A percentile compares a stretch with the other conserved stretches of the same genome.
Conservation (phyloP, 2,888 invertebrate species). For the Bugulina stolonifera region DNA sequence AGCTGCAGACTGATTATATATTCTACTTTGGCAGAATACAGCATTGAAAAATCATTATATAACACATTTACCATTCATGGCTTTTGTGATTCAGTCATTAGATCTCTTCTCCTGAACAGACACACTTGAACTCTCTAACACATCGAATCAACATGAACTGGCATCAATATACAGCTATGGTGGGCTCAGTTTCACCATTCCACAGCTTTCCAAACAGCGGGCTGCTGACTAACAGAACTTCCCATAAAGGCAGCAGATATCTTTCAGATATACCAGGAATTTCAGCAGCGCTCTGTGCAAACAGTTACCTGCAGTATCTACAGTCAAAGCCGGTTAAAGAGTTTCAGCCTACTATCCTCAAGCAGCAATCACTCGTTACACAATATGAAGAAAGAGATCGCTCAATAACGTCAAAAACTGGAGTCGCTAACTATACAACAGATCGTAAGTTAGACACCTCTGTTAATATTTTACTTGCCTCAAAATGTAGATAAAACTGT, state of each 20-base stretch:
- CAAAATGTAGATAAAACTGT: too few relatives aligned
- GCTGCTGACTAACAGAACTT: background rate
- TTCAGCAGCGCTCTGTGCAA: background rate
- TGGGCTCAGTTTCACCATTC: background rate
- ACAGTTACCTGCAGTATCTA: background rate
- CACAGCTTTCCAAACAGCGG: background rate
- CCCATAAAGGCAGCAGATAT: background rate
- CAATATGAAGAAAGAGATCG: background rate
- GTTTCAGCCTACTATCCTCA: background rate
- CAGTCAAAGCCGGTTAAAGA: background rate
- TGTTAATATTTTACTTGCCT: too few relatives aligned
- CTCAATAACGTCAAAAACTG: background rate
- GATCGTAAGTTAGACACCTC: too few relatives aligned
- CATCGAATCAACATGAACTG: slow-evolving; percentile 18
- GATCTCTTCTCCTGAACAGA: too few relatives aligned
- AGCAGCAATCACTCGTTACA: background rate
- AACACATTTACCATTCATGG: too few relatives aligned
- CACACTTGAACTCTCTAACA: too few relatives aligned
- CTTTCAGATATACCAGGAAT: background rate
- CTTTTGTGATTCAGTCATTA: too few relatives aligned
- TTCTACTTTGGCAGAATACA: too few relatives aligned
- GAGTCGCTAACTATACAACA: background rate
- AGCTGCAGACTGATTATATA: too few relatives aligned
- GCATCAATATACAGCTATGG: slow-evolving; percentile 9
- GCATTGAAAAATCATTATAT: too few relatives aligned